Base-by-base conservation (phyloP, 2,888 invertebrate genomes). In the Athalia circularis region DNA sequence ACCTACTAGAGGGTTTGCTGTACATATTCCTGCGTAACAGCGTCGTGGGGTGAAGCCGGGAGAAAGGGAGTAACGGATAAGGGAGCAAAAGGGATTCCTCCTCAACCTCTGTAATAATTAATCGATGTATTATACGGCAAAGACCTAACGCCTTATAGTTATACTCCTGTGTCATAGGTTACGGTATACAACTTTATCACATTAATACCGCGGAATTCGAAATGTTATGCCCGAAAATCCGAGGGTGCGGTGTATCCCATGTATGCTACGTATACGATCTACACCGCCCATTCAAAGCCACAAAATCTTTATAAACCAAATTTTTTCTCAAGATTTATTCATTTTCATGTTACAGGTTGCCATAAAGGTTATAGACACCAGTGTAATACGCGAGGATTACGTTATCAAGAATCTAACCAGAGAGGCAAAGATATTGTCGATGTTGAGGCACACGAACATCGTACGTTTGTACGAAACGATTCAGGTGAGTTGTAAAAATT, bases 281-380 rank as follows among this genome's bases (percentile, higher is more conserved):
- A 29, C 29, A 29, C 29, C 2, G 29, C 29, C 29, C 29, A 29
- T 29, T 29, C 29, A 29, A 29, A 29, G 1, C 29, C 29, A 29
- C 29, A 29, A 29, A 29, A 45, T 64, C n/a, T 4, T 43, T 4
- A 29, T 9, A 50, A 4, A 8, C 6, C 29, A 6, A 29, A 43
- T 43, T 68, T 68, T 68, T 54, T 75, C 77, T 65, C 78, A 79
- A 79, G 68, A 78, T 62, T 43, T 43, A 5, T 47, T 3, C 8
- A 6, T 6, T 64, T n/a, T 80, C 76, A 82, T 80, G 80, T 89
- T 89, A 2, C 88, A 94, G 94, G 95, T 95, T 85, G 95, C 95
- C 13, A 92, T 95, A 78, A 95, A 96, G 90, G 92, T 95, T 84
- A 95, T 95, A 86, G 95, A 95, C 89, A 91, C 94, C 80, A 92